Conservation (phyloP, 2,797 vertebrate species). For the Balearica regulorum region DNA sequence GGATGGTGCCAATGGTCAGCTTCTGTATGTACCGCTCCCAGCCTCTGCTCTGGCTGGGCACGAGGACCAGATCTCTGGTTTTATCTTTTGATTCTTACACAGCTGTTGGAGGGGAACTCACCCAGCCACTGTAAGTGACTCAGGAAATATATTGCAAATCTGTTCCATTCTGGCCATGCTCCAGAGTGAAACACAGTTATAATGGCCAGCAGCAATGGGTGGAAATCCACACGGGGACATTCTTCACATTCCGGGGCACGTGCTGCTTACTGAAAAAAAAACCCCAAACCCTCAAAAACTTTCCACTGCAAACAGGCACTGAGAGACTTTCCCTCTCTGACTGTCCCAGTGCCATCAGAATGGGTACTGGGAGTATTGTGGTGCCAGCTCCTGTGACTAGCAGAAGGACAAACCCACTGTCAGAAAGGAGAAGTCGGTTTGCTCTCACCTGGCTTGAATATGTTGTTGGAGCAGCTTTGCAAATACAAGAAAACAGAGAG, state of each 20-base stretch:
- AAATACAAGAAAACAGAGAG: neutral
- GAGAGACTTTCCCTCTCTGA: neutral
- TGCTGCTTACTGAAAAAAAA: neutral
- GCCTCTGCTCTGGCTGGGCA: neutral
- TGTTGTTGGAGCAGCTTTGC: neutral
- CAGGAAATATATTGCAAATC: conserved; percentile 10
- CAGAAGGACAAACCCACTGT: neutral
- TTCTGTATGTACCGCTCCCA: neutral
- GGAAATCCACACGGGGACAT: conserved; percentile 49
- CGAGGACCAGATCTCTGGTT: neutral
- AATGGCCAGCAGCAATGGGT: neutral
- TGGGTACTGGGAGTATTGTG: neutral
- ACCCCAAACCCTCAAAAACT: neutral
- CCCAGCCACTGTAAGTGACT: neutral
- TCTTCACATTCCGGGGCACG: neutral
- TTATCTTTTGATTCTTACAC: neutral
- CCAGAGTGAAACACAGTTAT: neutral
- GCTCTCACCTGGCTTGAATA: neutral
- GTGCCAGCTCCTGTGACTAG: neutral
- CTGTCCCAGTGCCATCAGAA: neutral
- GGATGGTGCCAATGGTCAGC: neutral
- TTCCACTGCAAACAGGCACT: neutral
- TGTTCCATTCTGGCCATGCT: neutral
- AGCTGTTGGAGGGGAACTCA: neutral
- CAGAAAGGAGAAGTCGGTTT: neutral